Percentiles rank a stretch among this genome's conserved stretches.
These are phyloP conservation scores for Pterois miles DNA, from an alignment of 2,797 vertebrate genomes.

Conservation along the genomic window DNA sequence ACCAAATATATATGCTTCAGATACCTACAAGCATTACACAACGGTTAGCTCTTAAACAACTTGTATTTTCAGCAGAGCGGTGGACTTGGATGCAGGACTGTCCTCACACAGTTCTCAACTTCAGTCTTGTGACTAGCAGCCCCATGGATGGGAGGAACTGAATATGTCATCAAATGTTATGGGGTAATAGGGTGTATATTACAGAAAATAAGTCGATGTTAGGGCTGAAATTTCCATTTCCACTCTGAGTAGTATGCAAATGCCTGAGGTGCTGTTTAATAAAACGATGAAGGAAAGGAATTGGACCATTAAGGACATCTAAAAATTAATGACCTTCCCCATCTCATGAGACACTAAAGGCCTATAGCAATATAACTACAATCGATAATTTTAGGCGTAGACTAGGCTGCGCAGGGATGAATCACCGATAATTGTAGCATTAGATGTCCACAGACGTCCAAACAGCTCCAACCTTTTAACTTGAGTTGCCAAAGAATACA, in stretches of 20 bases:
- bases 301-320: constrained; percentile 9
- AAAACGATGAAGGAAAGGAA: constrained; percentile 27
- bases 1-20: constrained; percentile 1
- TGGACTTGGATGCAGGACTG: not conserved
- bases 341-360: constrained; percentile 38
- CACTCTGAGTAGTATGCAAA: constrained; percentile 1
- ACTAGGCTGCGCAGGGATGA: constrained; percentile 57
- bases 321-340: constrained; percentile 43
- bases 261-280: constrained; percentile 21
- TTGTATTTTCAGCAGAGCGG: constrained; percentile 10
- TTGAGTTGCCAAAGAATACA: not conserved
- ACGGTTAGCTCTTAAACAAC: not conserved
- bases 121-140: not conserved
- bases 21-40: not conserved
- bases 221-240: constrained; percentile 9
- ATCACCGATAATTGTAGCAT: constrained; percentile 34
- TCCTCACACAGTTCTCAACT: constrained; percentile 2
- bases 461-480: not conserved
- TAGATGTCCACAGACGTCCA: constrained; percentile 17
- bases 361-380: constrained; percentile 41
- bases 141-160: not conserved
- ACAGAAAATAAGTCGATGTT: constrained; percentile 14
- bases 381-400: constrained; percentile 57
- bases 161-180: not conserved
- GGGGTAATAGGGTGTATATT: not conserved